phyloP scores from a whole-genome alignment of 2,113 vertebrate genomes.

The Cochlearius cochlearius region DNA sequence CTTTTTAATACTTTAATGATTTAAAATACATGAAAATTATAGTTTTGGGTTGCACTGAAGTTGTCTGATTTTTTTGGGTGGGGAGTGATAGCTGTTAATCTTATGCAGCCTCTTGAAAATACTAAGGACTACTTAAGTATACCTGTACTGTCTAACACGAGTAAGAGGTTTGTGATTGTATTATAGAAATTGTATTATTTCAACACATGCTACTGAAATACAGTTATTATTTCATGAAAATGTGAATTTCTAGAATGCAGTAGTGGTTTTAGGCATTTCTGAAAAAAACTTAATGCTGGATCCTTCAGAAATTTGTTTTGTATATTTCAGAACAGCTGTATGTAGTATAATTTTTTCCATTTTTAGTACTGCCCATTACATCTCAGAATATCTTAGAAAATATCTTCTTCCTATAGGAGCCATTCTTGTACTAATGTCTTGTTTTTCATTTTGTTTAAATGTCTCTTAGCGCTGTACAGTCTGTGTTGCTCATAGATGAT shows the following conservation, averaged over 20 bases:
- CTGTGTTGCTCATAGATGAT: neutral
- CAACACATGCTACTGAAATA: neutral
- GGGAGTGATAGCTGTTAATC: neutral
- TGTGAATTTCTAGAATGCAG: neutral
- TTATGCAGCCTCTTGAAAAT: neutral
- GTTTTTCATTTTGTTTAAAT: neutral
- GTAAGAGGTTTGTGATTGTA: neutral
- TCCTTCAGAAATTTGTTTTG: neutral
- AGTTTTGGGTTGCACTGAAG: neutral
- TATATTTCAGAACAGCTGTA: neutral
- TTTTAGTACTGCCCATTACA: neutral
- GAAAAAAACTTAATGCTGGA: neutral
- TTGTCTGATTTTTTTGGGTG: neutral
- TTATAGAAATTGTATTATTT: neutral
- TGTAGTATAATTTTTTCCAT: neutral
- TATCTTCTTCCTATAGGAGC: neutral
- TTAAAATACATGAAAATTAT: neutral
- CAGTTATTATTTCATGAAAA: neutral
- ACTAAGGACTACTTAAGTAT: neutral
- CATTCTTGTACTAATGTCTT: neutral
- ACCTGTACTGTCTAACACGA: neutral
- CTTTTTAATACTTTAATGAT: neutral
- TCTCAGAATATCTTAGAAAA: neutral
- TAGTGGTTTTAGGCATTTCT: neutral
- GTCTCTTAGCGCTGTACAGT: neutral